Evolutionary conservation across 2,888 invertebrate genomes (phyloP), one percentile per base, ranked within the genome.

Genomic region (Sicus ferrugineus): DNA sequence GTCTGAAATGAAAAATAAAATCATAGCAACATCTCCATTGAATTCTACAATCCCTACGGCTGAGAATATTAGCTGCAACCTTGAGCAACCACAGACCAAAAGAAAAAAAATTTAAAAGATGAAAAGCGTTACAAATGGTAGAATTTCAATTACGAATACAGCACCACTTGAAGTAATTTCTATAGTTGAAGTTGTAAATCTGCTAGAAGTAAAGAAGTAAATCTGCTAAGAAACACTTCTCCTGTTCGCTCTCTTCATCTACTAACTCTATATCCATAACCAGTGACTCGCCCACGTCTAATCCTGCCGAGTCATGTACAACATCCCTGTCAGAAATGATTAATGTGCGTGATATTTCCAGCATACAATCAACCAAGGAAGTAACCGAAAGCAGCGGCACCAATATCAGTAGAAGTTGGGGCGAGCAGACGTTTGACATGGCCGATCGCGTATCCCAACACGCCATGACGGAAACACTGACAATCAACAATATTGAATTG

Each of bases 11-110:
- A 48, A 58, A 23, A 67, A 67, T 16, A 67, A 67, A 69, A 63
- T 62, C 23, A 38, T 46, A 23, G 23, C 62, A 31, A 69, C 70
- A 23, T 65, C 58, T 21, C 63, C 70, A 26, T 21, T 56, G 21
- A 42, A 59, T 46, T 28, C 69, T 21, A 21, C 56, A 38, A 68
- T 68, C 42, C 54, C 68, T 11, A n/a, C 68, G 54, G 50, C 56
- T 56, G 71, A 66, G 68, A 69, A 70, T 48, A 67, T 56, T 30
- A 76, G 72, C 73, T 75, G 73, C 70, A 77, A 92, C 92, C 91
- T 81, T 77, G 92, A 93, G 86, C 94, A 94, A 86, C 94, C 94
- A 76, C 91, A 92, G 78, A 93, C 93, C 83, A 94, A 94, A 87
- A 91, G 94, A 83, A 90, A 92, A 82, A 89, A 93, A 80, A 90